phyloP scores from a whole-genome alignment of 2,797 vertebrate genomes.

The Miichthys miiuy region DNA sequence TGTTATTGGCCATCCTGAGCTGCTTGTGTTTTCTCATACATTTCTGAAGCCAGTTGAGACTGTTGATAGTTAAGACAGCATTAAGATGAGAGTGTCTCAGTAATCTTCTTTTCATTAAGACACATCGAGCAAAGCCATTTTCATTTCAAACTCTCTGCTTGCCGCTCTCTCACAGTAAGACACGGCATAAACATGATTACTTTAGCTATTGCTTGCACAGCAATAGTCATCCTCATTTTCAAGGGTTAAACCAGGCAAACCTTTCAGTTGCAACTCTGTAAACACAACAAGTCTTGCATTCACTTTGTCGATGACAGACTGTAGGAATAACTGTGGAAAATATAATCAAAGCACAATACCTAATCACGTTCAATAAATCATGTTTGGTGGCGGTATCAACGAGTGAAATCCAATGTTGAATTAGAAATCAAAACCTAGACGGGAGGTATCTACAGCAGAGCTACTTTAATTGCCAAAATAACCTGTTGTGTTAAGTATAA shows the following conservation, averaged over 20 bases:
- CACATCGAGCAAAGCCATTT: neutral
- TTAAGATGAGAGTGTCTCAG: neutral
- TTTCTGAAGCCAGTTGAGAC: neutral
- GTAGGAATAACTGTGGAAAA: neutral
- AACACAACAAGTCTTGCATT: conserved; percentile 3
- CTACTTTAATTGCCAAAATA: neutral
- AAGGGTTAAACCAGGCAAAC: neutral
- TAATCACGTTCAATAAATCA: conserved; percentile 2
- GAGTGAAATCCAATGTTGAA: neutral
- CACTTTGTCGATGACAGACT: neutral
- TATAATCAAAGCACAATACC: conserved; percentile 3
- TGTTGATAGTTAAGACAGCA: neutral
- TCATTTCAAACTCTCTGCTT: conserved; percentile 2
- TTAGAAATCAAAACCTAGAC: neutral
- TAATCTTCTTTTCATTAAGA: conserved; percentile 10
- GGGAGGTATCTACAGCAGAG: neutral
- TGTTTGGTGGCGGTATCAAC: neutral
- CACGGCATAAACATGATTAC: conserved; percentile 23
- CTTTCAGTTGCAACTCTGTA: neutral
- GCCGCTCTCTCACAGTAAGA: conserved; percentile 1
- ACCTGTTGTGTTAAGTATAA: neutral
- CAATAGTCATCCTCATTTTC: neutral
- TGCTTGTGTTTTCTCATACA: neutral
- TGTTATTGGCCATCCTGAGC: neutral
- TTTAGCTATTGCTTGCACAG: conserved; percentile 8